Conservation (phyloP, 2,113 vertebrate species). For the cattle (Bos taurus) region ARS-UCD2.0 NC_037339.1:85225501-85226000, state of each 20-base stretch:
- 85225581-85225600: neutral
- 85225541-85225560: neutral
- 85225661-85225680: neutral
- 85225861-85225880: neutral
- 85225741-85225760: neutral
- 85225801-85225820: neutral
- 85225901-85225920: conserved; percentile 43
- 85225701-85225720: neutral
- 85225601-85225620: neutral
- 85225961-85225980: conserved; percentile 55
- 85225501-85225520: neutral
- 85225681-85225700: neutral
- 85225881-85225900: neutral
- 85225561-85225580: no score
- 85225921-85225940: conserved; percentile 55
- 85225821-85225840: neutral
- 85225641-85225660: neutral
- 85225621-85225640: neutral
- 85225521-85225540: neutral
- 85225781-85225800: neutral
- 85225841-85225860: neutral
- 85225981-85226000: conserved; percentile 59
- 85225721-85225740: neutral
- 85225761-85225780: neutral
- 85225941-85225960: conserved; percentile 55